Evolutionary conservation across 2,888 invertebrate species (phyloP).

Genomic region (Chymomyza caudatula): DNA sequence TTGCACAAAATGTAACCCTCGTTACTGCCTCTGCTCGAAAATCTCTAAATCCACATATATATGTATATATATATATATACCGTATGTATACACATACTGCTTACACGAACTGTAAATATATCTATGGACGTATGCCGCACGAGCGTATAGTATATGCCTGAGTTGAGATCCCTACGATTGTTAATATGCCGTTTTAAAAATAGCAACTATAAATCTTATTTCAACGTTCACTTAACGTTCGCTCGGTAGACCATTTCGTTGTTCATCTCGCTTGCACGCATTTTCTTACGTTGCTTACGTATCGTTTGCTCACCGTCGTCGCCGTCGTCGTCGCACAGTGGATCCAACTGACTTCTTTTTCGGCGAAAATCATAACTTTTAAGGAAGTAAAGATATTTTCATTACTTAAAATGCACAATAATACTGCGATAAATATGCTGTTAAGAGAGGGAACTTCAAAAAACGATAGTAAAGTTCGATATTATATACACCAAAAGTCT

Average conservation of each 20-base stretch:
- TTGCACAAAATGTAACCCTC: not conserved
- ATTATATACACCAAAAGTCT: no score
- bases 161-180: slow-evolving; percentile 49
- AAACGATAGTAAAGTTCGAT: no score
- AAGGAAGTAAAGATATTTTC: no score
- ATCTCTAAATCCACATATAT: slow-evolving; percentile 1
- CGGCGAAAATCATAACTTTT: no score
- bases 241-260: not conserved
- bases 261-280: not conserved
- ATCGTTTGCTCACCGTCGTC: no score
- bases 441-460: no score
- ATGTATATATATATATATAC: slow-evolving; percentile 3
- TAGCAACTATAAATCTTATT: slow-evolving; percentile 70
- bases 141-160: not conserved
- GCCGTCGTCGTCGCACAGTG: no score
- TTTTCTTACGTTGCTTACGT: not conserved
- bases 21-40: not conserved
- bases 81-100: no score
- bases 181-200: slow-evolving; percentile 67
- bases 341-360: no score
- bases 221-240: slow-evolving; percentile 40
- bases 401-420: no score
- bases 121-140: not conserved
- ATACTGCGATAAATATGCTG: no score
- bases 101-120: not conserved